A percentile compares a stretch with the other conserved stretches of the same genome.
Evolutionary conservation across 2,113 vertebrate species (phyloP).

Genomic region (Naja naja): DNA sequence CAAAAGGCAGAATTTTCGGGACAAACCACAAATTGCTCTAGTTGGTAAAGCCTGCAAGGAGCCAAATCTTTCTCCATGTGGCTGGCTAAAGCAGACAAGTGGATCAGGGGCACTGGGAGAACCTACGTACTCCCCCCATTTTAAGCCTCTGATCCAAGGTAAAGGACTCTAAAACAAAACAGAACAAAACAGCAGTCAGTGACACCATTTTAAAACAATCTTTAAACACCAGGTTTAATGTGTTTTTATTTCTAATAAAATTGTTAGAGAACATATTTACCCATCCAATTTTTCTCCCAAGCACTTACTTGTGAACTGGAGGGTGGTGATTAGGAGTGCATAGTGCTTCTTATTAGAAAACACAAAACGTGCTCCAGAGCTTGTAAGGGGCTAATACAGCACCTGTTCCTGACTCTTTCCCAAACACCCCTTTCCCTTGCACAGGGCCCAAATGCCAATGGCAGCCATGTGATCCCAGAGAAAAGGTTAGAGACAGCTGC

Average conservation of each 20-base stretch:
- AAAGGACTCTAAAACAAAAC: constrained; percentile 84
- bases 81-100: constrained; percentile 96
- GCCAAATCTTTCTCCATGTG: constrained; percentile 91
- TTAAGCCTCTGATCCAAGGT: constrained; percentile 95
- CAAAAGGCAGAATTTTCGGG: constrained; percentile 95
- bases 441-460: neutral
- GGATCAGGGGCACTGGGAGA: constrained; percentile 94
- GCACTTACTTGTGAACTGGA: neutral
- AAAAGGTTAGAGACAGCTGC: neutral
- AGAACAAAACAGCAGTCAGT: constrained; percentile 4
- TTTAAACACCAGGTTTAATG: neutral
- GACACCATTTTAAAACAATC: neutral
- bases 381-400: neutral
- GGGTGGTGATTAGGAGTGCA: neutral
- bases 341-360: neutral
- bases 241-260: neutral
- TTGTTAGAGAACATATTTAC: neutral
- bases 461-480: neutral
- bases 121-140: constrained; percentile 97
- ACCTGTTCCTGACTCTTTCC: neutral
- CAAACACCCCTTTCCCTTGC: neutral
- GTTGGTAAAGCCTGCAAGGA: constrained; percentile 93
- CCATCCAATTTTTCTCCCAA: neutral
- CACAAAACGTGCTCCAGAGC: neutral
- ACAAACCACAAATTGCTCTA: constrained; percentile 91